Evolutionary conservation across 2,113 vertebrate genomes (phyloP).

Genomic region (Xenopus laevis): DNA sequence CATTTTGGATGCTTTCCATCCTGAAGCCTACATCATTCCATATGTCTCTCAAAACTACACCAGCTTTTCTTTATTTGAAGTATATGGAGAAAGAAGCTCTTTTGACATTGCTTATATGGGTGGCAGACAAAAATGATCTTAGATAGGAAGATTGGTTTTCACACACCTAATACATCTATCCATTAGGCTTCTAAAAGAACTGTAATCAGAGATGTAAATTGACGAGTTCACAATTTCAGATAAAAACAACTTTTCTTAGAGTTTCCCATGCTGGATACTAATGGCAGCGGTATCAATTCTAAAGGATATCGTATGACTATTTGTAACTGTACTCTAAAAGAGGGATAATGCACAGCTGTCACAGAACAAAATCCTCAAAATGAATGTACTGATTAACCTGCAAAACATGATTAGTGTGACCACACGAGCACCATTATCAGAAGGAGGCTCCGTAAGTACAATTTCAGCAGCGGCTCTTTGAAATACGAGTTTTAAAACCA

Average conservation of each 20-base stretch:
- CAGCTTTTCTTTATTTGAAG: neutral
- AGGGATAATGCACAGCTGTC: slow-evolving; percentile 36
- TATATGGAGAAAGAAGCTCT: neutral
- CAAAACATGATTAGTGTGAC: slow-evolving; percentile 18
- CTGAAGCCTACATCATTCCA: no score
- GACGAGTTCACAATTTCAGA: slow-evolving; percentile 3
- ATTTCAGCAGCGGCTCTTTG: neutral
- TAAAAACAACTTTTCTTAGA: slow-evolving; percentile 20
- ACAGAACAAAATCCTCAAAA: slow-evolving; percentile 8
- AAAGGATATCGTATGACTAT: slow-evolving; percentile 36
- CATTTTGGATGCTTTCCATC: no score
- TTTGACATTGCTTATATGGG: neutral
- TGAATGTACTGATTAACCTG: slow-evolving; percentile 1
- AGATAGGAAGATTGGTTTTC: neutral
- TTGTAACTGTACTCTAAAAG: slow-evolving; percentile 30
- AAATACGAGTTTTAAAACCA: slow-evolving; percentile 15
- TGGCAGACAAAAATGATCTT: neutral
- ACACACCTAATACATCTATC: neutral
- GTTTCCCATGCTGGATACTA: slow-evolving; percentile 29
- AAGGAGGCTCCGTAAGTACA: neutral
- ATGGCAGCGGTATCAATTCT: slow-evolving; percentile 15
- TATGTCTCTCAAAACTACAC: no score
- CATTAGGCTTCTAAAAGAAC: slow-evolving; percentile 3
- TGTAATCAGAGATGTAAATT: slow-evolving; percentile 34
- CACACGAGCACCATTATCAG: slow-evolving; percentile 12